Percentiles rank a stretch among this genome's conserved stretches.
Evolutionary conservation across 1,140 invertebrate species (phyloP).

Genomic region (Metopolophium dirhodum): DNA sequence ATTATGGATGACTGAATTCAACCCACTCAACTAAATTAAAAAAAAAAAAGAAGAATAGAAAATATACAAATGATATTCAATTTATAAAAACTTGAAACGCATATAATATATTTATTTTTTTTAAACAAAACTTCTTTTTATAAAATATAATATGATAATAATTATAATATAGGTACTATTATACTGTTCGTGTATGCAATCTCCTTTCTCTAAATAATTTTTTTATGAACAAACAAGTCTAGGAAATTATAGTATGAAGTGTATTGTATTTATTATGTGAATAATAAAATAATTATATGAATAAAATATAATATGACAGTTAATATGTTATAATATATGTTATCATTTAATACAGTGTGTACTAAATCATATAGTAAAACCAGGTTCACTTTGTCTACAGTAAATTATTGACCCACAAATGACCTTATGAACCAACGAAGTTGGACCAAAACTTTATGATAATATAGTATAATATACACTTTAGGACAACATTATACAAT

Average conservation of each 20-base stretch:
- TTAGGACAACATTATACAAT: constrained; percentile 16
- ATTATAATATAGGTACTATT: neutral
- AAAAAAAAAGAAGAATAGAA: neutral
- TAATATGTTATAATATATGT: neutral
- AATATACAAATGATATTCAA: no score
- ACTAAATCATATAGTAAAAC: neutral
- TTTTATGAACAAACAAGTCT: neutral
- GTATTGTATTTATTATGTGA: neutral
- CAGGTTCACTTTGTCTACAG: neutral
- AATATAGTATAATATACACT: neutral
- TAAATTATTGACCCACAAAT: constrained; percentile 26
- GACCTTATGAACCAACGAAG: neutral
- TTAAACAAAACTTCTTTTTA: neutral
- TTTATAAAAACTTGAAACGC: no score
- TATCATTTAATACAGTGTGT: neutral
- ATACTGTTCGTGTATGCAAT: neutral
- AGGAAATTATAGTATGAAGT: neutral
- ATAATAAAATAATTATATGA: neutral
- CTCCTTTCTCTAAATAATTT: neutral
- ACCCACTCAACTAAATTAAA: neutral
- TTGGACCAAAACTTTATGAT: constrained; percentile 13
- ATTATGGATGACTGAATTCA: neutral
- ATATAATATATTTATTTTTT: neutral
- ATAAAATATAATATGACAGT: no score
- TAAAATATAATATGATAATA: neutral